Percentiles rank a stretch among this genome's conserved stretches.
Conservation (phyloP, 2,797 vertebrate species). For the Protosalanx chinensis region DNA sequence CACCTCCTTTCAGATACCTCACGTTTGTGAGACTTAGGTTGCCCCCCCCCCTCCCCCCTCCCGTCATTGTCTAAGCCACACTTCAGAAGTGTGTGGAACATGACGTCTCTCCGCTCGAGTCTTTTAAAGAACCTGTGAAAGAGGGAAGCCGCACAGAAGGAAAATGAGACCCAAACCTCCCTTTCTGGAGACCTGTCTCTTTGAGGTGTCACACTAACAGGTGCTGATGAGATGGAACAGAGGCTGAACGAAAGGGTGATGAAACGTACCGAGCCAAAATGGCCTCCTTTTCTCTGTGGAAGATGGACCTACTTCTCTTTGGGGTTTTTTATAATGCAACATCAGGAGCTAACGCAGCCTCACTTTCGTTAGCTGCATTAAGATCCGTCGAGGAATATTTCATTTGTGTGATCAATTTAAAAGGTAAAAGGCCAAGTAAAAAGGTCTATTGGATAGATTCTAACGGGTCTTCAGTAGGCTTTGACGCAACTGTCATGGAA, state of each 20-base stretch:
- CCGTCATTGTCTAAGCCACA: constrained; percentile 30
- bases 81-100: constrained; percentile 28
- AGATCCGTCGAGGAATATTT: not conserved
- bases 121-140: constrained; percentile 24
- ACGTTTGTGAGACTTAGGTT: not conserved
- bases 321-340: not conserved
- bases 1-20: not conserved
- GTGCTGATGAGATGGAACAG: not conserved
- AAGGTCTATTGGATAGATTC: constrained; percentile 1
- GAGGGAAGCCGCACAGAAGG: constrained; percentile 36
- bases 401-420: not conserved
- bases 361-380: not conserved
- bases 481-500: not conserved
- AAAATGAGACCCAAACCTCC: not conserved
- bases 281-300: too few relatives aligned
- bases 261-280: too few relatives aligned
- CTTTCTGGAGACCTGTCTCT: not conserved
- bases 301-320: too few relatives aligned
- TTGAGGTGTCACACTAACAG: not conserved
- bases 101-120: constrained; percentile 27
- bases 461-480: not conserved
- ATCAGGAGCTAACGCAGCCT: not conserved
- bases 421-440: not conserved
- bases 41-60: too few relatives aligned
- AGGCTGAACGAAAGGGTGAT: too few relatives aligned